Base-by-base conservation (phyloP, 2,888 invertebrate genomes). In the Perdita meconis region DNA sequence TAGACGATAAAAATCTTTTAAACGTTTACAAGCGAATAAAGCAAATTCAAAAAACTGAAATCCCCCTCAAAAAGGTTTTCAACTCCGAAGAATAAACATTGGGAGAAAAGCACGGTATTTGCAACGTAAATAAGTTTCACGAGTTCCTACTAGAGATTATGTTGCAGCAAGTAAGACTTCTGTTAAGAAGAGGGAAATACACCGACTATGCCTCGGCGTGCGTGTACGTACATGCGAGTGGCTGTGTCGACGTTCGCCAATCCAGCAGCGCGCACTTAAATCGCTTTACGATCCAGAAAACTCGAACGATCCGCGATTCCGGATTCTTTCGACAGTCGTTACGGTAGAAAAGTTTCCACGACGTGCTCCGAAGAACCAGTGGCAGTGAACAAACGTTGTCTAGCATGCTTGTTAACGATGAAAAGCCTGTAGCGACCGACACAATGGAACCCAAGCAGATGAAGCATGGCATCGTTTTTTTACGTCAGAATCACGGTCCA, bases 331-430 rank as follows among this genome's bases (percentile, higher is more conserved):
- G 51, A 24, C 55, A 57, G 36, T 71, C 67, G 80, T 71, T 68
- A 63, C 63, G 60, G 55, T 66, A 66, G 69, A 57, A 51, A 64
- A 55, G 63, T 56, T n/a, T 56, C 42, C 38, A 47, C 22, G 24
- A 47, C 42, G 60, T 16, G 61, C 26, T 47, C 44, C 51, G 8
- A 5, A 36, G 19, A 16, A 24, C 53, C 61, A 56, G 24, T 68
- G 60, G 60, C 60, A 59, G 68, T 47, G 55, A 69, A 72, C 66
- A 71, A 80, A 69, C 71, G 64, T 68, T 67, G 80, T 74, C 65
- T 56, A 66, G 75, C 71, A 63, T 69, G 78, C 74, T 83, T 83
- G 73, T 50, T 64, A 69, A 64, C 69, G 78, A 80, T 70, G 83
- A 83, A 76, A 81, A 80, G 81, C 65, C 65, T 50, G 70, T 50